A percentile compares a stretch with the other conserved stretches of the same genome.
These are phyloP conservation scores for Ornithoptera alexandrae DNA, from an alignment of 2,888 invertebrate species.

Conservation along the genomic window DNA sequence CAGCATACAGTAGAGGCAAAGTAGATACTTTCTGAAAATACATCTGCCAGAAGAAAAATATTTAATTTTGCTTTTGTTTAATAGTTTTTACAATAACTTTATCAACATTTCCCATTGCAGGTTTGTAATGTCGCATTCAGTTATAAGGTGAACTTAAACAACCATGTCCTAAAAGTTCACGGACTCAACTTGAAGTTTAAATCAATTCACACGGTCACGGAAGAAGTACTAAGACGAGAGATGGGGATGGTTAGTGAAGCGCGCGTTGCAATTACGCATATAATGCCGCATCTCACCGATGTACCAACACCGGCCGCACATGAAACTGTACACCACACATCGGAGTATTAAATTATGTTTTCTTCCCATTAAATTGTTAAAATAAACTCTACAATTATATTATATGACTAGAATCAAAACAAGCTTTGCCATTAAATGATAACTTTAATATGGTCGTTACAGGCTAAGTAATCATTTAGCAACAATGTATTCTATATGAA, in stretches of 20 bases:
- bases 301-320: constrained; percentile 64
- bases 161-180: constrained; percentile 73
- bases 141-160: constrained; percentile 76
- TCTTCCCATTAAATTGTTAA: neutral
- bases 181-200: constrained; percentile 76
- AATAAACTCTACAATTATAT: neutral
- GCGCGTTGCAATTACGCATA: constrained; percentile 58
- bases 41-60: too few species aligned
- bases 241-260: constrained; percentile 62
- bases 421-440: neutral
- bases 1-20: too few species aligned
- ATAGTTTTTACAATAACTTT: neutral
- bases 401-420: neutral
- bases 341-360: constrained; percentile 38
- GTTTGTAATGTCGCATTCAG: constrained; percentile 76
- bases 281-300: constrained; percentile 59
- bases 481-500: too few species aligned
- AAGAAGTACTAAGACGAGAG: constrained; percentile 65
- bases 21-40: too few species aligned
- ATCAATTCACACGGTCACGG: constrained; percentile 72
- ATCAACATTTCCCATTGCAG: constrained; percentile 43
- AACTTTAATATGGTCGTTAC: neutral
- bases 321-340: constrained; percentile 53
- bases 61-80: neutral
- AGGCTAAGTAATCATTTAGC: too few species aligned